Evolutionary conservation across 2,888 invertebrate genomes (phyloP).

Genomic region (Ophion obscuratus): DNA sequence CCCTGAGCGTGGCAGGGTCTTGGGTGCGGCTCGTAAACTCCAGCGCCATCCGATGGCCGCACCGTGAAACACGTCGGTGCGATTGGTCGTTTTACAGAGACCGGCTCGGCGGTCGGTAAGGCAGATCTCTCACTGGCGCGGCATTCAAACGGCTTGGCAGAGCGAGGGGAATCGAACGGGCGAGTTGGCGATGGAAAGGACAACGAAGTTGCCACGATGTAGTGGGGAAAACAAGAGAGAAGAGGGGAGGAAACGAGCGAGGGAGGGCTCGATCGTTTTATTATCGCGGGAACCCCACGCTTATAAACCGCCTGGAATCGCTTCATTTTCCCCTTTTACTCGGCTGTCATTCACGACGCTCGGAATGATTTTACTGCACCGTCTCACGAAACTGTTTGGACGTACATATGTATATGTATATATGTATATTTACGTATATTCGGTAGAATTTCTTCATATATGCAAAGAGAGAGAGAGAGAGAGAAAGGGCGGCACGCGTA

Average conservation of each 20-base stretch:
- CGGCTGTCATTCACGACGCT: slow-evolving; percentile 71
- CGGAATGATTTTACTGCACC: slow-evolving; percentile 71
- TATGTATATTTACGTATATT: slow-evolving; percentile 12
- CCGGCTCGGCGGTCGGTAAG: slow-evolving; percentile 74
- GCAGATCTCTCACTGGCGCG: slow-evolving; percentile 58
- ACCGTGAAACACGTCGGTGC: slow-evolving; percentile 36
- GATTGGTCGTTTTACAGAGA: slow-evolving; percentile 37
- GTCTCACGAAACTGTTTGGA: slow-evolving; percentile 61
- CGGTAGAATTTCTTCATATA: slow-evolving; percentile 3
- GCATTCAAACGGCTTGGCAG: slow-evolving; percentile 46
- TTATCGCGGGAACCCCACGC: slow-evolving; percentile 71
- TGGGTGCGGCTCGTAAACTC: slow-evolving; percentile 78
- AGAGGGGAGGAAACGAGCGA: slow-evolving; percentile 53
- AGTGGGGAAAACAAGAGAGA: slow-evolving; percentile 47
- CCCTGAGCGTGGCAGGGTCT: slow-evolving; percentile 68
- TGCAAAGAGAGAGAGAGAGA: slow-evolving; percentile 13
- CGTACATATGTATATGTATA: slow-evolving; percentile 13
- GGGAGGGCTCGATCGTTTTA: slow-evolving; percentile 70
- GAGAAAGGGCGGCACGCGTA: slow-evolving; percentile 25
- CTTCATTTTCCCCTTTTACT: slow-evolving; percentile 78
- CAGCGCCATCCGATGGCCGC: slow-evolving; percentile 77
- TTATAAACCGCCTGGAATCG: slow-evolving; percentile 77
- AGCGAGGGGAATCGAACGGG: slow-evolving; percentile 27
- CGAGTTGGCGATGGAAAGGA: slow-evolving; percentile 32
- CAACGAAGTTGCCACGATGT: slow-evolving; percentile 52